Evolutionary conservation across 2,797 vertebrate species (phyloP).

Genomic region (Halcyon badia): DNA sequence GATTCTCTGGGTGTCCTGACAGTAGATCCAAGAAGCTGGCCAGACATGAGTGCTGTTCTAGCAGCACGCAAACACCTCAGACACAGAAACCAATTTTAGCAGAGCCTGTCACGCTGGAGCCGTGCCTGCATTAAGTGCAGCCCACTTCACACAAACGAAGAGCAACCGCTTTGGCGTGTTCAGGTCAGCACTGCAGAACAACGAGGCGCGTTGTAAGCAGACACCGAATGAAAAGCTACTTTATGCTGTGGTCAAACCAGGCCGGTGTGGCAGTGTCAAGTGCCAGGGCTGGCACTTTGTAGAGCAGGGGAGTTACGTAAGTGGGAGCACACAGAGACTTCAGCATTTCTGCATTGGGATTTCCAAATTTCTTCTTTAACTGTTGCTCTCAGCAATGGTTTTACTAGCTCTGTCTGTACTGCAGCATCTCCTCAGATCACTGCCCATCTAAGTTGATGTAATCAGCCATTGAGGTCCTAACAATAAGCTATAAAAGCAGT

Average conservation of each 20-base stretch:
- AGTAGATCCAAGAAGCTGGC: background rate
- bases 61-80: background rate
- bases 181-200: background rate
- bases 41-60: background rate
- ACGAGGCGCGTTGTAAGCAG: background rate
- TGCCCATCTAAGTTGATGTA: background rate
- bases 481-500: background rate
- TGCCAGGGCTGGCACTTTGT: background rate
- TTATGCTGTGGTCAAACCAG: background rate
- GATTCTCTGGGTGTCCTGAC: background rate
- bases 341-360: background rate
- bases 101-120: background rate
- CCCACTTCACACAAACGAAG: background rate
- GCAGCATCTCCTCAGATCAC: background rate
- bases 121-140: background rate
- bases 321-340: background rate
- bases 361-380: background rate
- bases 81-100: background rate
- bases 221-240: background rate
- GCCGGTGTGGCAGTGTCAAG: fast-evolving
- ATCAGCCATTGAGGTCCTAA: background rate
- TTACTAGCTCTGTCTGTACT: background rate
- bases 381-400: background rate
- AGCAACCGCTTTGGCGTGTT: background rate
- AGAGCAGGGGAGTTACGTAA: background rate